Conservation (phyloP, 2,888 invertebrate genomes). For the Hyposoter didymator region DNA sequence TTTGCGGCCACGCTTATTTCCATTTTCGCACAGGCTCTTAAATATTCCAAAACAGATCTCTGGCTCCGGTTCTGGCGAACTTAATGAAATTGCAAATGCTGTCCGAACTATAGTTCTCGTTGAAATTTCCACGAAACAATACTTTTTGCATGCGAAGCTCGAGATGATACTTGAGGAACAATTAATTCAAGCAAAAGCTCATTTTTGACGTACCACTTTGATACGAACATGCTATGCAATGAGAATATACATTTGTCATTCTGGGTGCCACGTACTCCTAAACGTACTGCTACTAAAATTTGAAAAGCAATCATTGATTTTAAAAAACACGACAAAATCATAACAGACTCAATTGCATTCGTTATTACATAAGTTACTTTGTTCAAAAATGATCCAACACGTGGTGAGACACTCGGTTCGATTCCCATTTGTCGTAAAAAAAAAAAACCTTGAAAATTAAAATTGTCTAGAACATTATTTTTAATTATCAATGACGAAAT, state of each 20-base stretch:
- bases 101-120: not conserved
- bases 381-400: not conserved
- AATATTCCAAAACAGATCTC: slow-evolving; percentile 32
- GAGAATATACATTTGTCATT: not conserved
- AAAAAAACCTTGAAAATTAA: not conserved
- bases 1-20: slow-evolving; percentile 1
- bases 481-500: not conserved
- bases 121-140: not conserved
- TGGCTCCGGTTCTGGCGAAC: not conserved
- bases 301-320: not conserved
- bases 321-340: not conserved
- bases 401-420: not conserved
- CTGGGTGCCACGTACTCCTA: not conserved
- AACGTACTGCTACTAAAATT: not conserved
- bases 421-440: not conserved
- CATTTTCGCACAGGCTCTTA: not conserved
- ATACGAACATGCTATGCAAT: not conserved
- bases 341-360: not conserved
- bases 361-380: not conserved
- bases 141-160: not conserved
- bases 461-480: not conserved
- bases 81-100: slow-evolving; percentile 17
- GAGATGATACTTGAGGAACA: not conserved
- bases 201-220: not conserved
- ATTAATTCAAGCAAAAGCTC: not conserved